Evolutionary conservation across 2,113 vertebrate species (phyloP), one percentile per base, ranked within the genome.

Genomic region (Grus americana): DNA sequence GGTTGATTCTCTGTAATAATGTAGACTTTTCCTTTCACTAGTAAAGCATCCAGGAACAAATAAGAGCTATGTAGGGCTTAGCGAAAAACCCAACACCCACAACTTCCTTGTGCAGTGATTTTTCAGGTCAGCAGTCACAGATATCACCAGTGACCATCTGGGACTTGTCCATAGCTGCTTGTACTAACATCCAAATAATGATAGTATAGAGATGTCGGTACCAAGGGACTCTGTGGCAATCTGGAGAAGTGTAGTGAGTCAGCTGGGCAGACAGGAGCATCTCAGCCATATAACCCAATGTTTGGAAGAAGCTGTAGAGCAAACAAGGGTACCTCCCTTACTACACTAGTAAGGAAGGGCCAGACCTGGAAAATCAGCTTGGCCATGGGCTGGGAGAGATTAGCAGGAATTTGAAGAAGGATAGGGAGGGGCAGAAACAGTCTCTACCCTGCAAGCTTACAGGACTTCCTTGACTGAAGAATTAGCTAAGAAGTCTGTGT

Each of bases 351-450:
- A 57, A 72, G 47, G 40, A 85, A 82, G 52, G 40, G 20, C 11
- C 10, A 65, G 57, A 38, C 23, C 52, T 81, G 80, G 38, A 66
- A 85, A 85, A 65, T n/a, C 30, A 61, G 9, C 44, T 62, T 81
- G 40, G 36, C 42, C 7, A 1, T 23, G 8, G n/a, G 4, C 15
- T 36, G 29, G 38, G 44, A 40, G 40, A 47, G 16, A 32, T 9
- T 26, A 66, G 40, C 32, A 50, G 52, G 19, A 47, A n/a, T 85
- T 34, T 34, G 19, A 55, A 63, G n/a, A 75, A 63, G 12, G 15
- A 32, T 40, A 7, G 20, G 16, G 15, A 4, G 3, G 7, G 8
- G 5, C 9, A 5, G 9, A 26, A 22, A 18, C 19, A 3, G 7
- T 62, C 7, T 78, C 11, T 71, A 6, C 9, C 57, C 12, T 34